Evolutionary conservation across 2,797 vertebrate genomes (phyloP).

Genomic region (Macrochelys suwanniensis): DNA sequence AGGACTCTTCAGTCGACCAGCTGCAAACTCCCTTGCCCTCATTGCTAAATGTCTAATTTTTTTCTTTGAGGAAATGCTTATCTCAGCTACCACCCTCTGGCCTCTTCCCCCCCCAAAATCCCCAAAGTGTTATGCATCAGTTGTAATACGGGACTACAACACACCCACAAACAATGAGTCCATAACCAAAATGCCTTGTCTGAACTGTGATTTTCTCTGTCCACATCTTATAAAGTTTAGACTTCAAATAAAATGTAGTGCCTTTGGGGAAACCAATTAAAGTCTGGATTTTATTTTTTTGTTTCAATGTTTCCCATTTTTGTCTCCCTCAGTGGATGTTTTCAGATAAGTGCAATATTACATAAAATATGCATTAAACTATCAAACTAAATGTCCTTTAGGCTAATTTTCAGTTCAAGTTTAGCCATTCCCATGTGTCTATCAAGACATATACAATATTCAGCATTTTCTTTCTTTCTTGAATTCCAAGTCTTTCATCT

Average conservation of each 20-base stretch:
- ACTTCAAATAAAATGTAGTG: background rate
- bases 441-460: background rate
- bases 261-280: background rate
- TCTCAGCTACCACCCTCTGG: background rate
- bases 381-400: constrained; percentile 10
- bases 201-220: background rate
- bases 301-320: background rate
- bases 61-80: background rate
- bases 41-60: background rate
- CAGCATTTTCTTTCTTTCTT: background rate
- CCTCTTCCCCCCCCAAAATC: background rate
- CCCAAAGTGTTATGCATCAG: background rate
- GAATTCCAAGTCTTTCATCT: background rate
- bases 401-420: background rate
- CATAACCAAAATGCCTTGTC: background rate
- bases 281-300: background rate
- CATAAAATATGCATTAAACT: constrained; percentile 4
- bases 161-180: background rate
- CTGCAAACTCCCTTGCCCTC: background rate
- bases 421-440: background rate
- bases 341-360: background rate
- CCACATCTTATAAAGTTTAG: background rate
- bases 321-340: background rate
- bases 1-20: background rate
- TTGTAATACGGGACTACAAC: background rate